Percentiles rank a stretch among this genome's conserved stretches.
These are phyloP conservation scores for Callyntrura sp. DNA, from an alignment of 2,888 invertebrate genomes.

Conservation along the genomic window DNA sequence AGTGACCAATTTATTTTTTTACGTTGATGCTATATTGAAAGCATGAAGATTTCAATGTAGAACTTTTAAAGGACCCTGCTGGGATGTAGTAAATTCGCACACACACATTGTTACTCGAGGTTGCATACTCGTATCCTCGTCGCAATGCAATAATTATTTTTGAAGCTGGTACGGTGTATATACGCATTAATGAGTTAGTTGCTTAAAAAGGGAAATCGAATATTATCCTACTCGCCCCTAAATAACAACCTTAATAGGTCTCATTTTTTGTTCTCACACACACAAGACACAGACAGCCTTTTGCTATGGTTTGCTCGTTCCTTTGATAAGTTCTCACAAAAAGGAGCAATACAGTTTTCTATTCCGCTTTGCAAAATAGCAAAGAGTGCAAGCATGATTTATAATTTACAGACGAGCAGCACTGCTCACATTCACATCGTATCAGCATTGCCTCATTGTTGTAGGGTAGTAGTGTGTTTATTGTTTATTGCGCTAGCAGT, in stretches of 20 bases:
- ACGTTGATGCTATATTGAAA: neutral
- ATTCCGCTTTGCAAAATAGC: neutral
- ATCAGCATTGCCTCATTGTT: constrained; percentile 15
- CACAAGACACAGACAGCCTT: neutral
- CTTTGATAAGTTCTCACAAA: neutral
- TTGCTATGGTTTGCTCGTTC: constrained; percentile 3
- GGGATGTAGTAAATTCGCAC: neutral
- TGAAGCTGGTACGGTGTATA: neutral
- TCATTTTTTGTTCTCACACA: neutral
- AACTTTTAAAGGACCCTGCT: neutral
- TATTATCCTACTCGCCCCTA: neutral
- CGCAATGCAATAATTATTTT: constrained; percentile 2
- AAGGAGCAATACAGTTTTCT: neutral
- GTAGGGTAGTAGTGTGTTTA: too few species aligned
- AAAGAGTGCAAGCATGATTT: constrained; percentile 16
- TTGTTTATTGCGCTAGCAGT: neutral
- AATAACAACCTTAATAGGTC: neutral
- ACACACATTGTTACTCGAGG: neutral
- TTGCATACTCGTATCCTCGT: neutral
- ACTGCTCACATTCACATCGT: neutral
- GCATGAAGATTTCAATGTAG: neutral
- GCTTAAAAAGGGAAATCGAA: constrained; percentile 56
- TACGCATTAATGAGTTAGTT: constrained; percentile 17
- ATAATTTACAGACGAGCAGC: constrained; percentile 3
- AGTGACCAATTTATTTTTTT: neutral